These are phyloP conservation scores for Canis aureus DNA, from an alignment of 2,113 vertebrate species.

Conservation along the genomic window DNA sequence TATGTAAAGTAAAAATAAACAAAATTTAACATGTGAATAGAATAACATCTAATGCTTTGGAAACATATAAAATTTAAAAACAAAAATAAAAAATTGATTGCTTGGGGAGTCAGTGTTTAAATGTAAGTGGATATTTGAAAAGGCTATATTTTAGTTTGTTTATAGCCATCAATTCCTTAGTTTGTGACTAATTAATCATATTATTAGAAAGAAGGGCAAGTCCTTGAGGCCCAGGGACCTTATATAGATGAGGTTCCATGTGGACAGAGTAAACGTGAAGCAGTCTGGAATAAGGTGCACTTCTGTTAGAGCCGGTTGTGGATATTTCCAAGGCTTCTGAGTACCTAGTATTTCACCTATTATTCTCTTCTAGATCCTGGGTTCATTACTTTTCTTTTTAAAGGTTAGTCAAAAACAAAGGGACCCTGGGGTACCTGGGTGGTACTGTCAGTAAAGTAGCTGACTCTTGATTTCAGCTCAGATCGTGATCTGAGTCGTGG, in stretches of 20 bases:
- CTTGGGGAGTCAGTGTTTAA: background rate
- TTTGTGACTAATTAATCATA: background rate
- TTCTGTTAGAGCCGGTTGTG: too few relatives aligned
- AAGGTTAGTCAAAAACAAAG: background rate
- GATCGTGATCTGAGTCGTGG: background rate
- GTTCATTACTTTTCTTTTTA: background rate
- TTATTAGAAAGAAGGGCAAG: background rate
- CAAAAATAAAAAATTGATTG: background rate
- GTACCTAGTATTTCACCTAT: background rate
- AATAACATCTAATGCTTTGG: background rate
- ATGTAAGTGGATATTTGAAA: background rate
- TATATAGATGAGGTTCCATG: background rate
- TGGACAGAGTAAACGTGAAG: background rate
- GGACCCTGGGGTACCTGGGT: background rate
- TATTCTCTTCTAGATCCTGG: background rate
- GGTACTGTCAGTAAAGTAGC: background rate
- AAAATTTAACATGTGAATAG: background rate
- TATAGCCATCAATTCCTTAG: background rate
- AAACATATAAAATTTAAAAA: conserved; percentile 3
- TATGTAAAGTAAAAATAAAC: background rate
- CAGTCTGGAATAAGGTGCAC: background rate
- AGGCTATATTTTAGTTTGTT: background rate
- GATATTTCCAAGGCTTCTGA: background rate
- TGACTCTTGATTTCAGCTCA: background rate
- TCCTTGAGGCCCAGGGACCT: background rate